Percentiles rank a stretch among this genome's conserved stretches.
phyloP scores from a whole-genome alignment of 2,888 invertebrate species.

The Xestia ashworthii region DNA sequence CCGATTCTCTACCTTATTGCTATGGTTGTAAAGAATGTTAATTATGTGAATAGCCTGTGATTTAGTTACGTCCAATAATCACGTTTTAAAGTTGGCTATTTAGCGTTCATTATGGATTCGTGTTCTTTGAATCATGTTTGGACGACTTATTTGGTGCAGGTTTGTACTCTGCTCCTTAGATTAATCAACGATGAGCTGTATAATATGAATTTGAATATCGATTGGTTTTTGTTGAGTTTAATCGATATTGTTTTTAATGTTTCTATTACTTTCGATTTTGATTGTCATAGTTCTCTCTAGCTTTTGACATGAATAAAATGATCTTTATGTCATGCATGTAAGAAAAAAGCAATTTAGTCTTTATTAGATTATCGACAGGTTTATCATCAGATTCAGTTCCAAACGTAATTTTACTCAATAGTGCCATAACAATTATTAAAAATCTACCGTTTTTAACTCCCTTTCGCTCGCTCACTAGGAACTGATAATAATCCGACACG shows the following conservation, averaged over 20 bases:
- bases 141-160: constrained; percentile 49
- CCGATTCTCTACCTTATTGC: constrained; percentile 45
- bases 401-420: neutral
- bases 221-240: constrained; percentile 18
- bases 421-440: neutral
- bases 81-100: constrained; percentile 52
- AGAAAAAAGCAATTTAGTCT: neutral
- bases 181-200: constrained; percentile 26
- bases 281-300: neutral
- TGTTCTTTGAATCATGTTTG: constrained; percentile 50
- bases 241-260: neutral
- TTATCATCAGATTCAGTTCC: neutral
- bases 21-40: constrained; percentile 27
- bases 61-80: constrained; percentile 59
- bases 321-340: neutral
- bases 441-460: neutral
- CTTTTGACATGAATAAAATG: neutral
- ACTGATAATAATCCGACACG: neutral
- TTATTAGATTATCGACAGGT: neutral
- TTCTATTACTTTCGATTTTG: constrained; percentile 12
- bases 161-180: constrained; percentile 35
- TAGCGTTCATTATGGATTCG: constrained; percentile 52
- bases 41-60: constrained; percentile 41
- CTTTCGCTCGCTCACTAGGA: neutral
- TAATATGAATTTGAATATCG: constrained; percentile 25